Base-by-base conservation (phyloP, 2,797 vertebrate genomes). In the Sphaeramia orbicularis region DNA sequence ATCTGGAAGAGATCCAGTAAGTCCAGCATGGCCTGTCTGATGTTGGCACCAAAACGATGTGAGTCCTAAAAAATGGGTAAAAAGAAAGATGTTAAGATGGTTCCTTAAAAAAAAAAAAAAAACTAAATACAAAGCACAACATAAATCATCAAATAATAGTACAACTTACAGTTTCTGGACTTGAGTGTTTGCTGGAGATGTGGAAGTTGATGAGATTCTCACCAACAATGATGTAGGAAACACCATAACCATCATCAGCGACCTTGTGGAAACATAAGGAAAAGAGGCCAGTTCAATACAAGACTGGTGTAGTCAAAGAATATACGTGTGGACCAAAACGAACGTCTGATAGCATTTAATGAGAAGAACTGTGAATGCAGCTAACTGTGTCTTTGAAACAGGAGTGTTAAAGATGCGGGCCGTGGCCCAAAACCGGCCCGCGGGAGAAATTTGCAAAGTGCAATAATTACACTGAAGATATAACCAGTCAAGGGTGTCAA, bases 211-310 rank as follows among this genome's bases (percentile, higher is more conserved):
- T 96, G 57, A 93, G 91, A 52, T 96, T 90, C 38, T 99, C 98
- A 7, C 85, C 98, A 38, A 98, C 74, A 11, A 98, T 94, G 14
- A 99, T 96, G 67, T 99, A 99, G 1, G 98, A 99, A 59, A 99
- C 97, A 0, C 98, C 98, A 3, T 99, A 99, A 58, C 98, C 98
- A 45, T 99, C 98, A 75, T 99, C 96, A 37, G 97, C 97, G 70
- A 99, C 98, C 98, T 99, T 59, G 43, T 1, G 40, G 38, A 71
- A 10, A n/a, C 19, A 63, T 49, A 58, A 16, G 15, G 18, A 42
- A 19, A 21, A 32, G 8, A 41, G 2, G 24, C 0, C 2, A 62
- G 11, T 24, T 21, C 21, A 9, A 51, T 13, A 24, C 48, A 14
- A 27, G 12, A 10, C 8, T 18, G 3, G 4, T 42, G 9, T 9